Evolutionary conservation across 2,888 invertebrate genomes (phyloP).

Genomic region (Zelleria hepariella): DNA sequence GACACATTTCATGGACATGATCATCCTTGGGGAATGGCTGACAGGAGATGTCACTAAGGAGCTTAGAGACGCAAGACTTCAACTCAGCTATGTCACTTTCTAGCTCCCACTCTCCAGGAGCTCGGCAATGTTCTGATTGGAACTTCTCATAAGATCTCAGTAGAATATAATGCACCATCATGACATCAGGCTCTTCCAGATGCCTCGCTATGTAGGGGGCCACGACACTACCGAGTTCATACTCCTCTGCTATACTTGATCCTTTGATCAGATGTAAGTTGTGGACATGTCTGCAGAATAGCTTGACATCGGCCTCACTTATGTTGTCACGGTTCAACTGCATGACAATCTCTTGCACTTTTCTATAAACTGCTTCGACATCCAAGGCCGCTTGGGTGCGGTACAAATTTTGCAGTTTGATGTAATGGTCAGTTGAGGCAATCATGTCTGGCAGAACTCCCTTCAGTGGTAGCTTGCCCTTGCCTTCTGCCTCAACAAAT

Average conservation of each 20-base stretch:
- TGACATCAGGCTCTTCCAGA: slow-evolving; percentile 86
- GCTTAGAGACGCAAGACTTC: slow-evolving; percentile 80
- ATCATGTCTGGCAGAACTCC: slow-evolving; percentile 97
- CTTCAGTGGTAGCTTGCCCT: slow-evolving; percentile 84
- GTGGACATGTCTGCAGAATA: slow-evolving; percentile 91
- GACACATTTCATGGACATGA: slow-evolving; percentile 93
- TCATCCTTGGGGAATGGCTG: slow-evolving; percentile 88
- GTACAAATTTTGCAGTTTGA: slow-evolving; percentile 91
- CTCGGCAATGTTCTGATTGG: slow-evolving; percentile 87
- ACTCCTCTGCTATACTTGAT: slow-evolving; percentile 85
- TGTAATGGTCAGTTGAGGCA: slow-evolving; percentile 91
- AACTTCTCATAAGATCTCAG: slow-evolving; percentile 94
- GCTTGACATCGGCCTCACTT: slow-evolving; percentile 83
- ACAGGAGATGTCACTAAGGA: slow-evolving; percentile 89
- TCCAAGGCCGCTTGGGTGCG: slow-evolving; percentile 87
- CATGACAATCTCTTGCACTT: slow-evolving; percentile 84
- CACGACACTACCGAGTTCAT: slow-evolving; percentile 75
- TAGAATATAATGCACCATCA: slow-evolving; percentile 92
- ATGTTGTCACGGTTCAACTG: slow-evolving; percentile 84
- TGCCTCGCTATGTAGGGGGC: slow-evolving; percentile 74
- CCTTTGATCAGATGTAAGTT: slow-evolving; percentile 86
- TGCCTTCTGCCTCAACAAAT: slow-evolving; percentile 88
- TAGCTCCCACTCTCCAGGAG: slow-evolving; percentile 91
- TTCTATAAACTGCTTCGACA: slow-evolving; percentile 83
- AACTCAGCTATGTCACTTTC: slow-evolving; percentile 92